Conservation (phyloP, 2,797 vertebrate species). For the Halcyon smyrnensis region DNA sequence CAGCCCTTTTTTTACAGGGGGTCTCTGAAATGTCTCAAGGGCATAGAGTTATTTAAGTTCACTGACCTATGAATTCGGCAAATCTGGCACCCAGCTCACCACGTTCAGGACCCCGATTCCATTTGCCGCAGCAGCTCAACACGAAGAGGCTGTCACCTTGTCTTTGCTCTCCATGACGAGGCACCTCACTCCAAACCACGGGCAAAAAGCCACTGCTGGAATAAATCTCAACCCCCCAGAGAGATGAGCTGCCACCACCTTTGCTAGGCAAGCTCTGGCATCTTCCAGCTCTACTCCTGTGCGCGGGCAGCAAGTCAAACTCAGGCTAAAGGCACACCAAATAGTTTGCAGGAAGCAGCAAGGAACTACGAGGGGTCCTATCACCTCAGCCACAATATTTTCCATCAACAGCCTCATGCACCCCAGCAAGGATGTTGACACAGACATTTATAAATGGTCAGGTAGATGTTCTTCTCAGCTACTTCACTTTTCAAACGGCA, state of each 20-base stretch:
- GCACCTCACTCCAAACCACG: accelerated
- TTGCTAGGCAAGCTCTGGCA: neutral
- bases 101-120: accelerated
- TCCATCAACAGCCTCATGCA: neutral
- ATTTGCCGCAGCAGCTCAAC: neutral
- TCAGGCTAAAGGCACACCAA: neutral
- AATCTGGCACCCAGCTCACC: neutral
- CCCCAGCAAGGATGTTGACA: neutral
- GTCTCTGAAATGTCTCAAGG: neutral
- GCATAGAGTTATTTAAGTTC: neutral
- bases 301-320: accelerated
- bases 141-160: neutral
- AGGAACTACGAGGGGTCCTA: neutral
- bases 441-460: neutral
- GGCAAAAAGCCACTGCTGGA: neutral
- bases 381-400: neutral
- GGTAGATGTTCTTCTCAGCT: accelerated
- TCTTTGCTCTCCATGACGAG: accelerated
- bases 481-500: neutral
- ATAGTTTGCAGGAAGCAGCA: neutral
- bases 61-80: neutral
- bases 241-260: neutral
- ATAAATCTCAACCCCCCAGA: accelerated
- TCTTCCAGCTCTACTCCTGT: neutral
- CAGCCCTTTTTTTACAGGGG: neutral